Evolutionary conservation across 1,140 invertebrate species (phyloP), one percentile per base, ranked within the genome.

Genomic region (Caenorhabditis inopinata): DNA sequence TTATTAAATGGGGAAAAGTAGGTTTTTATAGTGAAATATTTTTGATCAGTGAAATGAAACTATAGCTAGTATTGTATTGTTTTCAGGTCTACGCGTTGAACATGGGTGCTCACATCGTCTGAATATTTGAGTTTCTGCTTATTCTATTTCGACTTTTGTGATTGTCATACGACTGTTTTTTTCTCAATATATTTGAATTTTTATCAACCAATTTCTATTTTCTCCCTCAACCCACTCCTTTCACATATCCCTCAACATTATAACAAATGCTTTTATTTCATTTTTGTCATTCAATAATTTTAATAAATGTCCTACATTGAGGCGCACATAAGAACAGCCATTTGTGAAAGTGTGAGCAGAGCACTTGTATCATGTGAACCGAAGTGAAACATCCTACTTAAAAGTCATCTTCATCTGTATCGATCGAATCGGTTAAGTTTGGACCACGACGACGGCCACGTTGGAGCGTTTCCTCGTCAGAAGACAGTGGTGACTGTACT

Each of bases 71-170:
- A 47, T 47, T n/a, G n/a, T 73, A 21, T 35, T 73, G 2, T 73
- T 77, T 53, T 51, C 76, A 77, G 76, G 62, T 82, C 29, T 83
- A 79, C 80, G 82, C 81, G n/a, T 76, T 83, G 74, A 83, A 83
- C 80, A 81, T 83, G 76, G 82, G 82, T 27, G 53, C 74, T 35
- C 79, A 83, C 42, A 78, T 83, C 29, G 75, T 83, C 58, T 83
- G 58, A 76, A 51, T 42, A 42, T 42, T 7, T 14, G 14, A 42
- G 5, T 14, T 48, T 23, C 16, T 76, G 14, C n/a, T 76, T 12
- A 11, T 11, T 32, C 7, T 18, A 32, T 32, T 32, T 29, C 35
- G n/a, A 48, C n/a, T 27, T 58, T 32, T 29, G 0, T 32, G 35
- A 58, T 32, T 58, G 29, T 16, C 35, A 58, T 32, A n/a, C n/a